Base-by-base conservation (phyloP, 2,888 invertebrate genomes). In the Chrysina gloriosa region DNA sequence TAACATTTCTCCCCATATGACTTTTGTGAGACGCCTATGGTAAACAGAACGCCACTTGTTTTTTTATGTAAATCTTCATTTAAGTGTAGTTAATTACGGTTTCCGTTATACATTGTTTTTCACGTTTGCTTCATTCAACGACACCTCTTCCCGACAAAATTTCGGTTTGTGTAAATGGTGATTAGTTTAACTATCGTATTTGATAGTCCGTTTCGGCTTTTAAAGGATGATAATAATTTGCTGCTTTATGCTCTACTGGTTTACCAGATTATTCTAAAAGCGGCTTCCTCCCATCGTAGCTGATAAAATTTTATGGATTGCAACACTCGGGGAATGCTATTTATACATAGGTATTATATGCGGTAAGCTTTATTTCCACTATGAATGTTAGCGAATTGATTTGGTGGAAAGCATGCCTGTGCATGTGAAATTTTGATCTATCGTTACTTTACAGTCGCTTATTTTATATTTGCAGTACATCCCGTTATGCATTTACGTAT, bases 221-320 rank as follows among this genome's bases (percentile, higher is more conserved):
- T n/a, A 39, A 16, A 39, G 39, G 39, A 39, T 39, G 39, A 39
- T 39, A 39, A 39, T 39, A n/a, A 39, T 39, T 39, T 39, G 39
- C 39, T 39, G 39, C 39, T 39, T 39, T 39, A 39, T 39, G 39
- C 39, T 39, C 39, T 39, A 11, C 39, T 9, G 39, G 39, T 5
- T n/a, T 4, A 16, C 14, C 16, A 39, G 39, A 39, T 39, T 39
- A 39, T 39, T 14, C 39, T 39, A 16, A 16, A 39, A 14, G 39
- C 11, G 39, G 11, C 39, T 39, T 39, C 39, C 39, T 39, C 39
- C 9, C 39, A 16, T 16, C 11, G n/a, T n/a, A n/a, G 39, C 9
- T 39, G 11, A 39, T 39, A 39, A 39, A 39, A 39, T 39, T 39
- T 14, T 14, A 39, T 16, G 39, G 7, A 39, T 39, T n/a, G 39